Percentiles rank a stretch among this genome's conserved stretches.
Conservation (phyloP, 2,113 vertebrate genomes). For the Rhineura floridana region DNA sequence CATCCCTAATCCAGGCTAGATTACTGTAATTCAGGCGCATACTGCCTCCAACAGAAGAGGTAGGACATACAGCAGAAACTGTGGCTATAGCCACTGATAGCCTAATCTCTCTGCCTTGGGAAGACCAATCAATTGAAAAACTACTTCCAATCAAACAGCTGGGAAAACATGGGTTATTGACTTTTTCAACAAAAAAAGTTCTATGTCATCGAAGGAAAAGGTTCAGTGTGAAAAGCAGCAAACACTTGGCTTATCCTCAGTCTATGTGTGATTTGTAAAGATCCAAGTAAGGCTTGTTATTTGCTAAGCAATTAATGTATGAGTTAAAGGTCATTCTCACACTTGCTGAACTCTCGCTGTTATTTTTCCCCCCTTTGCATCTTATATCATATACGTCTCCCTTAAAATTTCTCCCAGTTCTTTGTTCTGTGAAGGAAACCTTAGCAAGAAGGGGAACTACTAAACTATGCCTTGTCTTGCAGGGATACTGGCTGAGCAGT, state of each 20-base stretch:
- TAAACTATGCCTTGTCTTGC: not conserved
- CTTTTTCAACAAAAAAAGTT: not conserved
- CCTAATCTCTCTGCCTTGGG: not conserved
- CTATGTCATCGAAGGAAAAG: not conserved
- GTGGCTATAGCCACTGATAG: too few relatives aligned
- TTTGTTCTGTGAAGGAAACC: not conserved
- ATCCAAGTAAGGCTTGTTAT: not conserved
- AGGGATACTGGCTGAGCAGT: conserved; percentile 94
- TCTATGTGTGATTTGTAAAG: not conserved
- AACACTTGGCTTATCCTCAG: not conserved
- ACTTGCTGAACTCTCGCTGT: not conserved
- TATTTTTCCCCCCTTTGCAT: rapidly evolving
- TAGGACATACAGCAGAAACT: too few relatives aligned
- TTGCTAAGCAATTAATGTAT: not conserved
- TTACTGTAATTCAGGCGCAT: too few relatives aligned
- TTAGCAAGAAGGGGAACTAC: not conserved
- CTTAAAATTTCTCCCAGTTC: not conserved
- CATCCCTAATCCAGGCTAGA: too few relatives aligned
- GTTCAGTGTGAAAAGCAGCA: not conserved
- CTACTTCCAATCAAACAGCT: not conserved
- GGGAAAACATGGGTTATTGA: not conserved
- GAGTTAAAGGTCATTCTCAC: not conserved
- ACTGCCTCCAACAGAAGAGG: too few relatives aligned
- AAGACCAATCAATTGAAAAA: not conserved
- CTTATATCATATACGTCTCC: not conserved